Conservation (phyloP, 2,888 invertebrate species). For the Sarcophaga carnaria region DNA sequence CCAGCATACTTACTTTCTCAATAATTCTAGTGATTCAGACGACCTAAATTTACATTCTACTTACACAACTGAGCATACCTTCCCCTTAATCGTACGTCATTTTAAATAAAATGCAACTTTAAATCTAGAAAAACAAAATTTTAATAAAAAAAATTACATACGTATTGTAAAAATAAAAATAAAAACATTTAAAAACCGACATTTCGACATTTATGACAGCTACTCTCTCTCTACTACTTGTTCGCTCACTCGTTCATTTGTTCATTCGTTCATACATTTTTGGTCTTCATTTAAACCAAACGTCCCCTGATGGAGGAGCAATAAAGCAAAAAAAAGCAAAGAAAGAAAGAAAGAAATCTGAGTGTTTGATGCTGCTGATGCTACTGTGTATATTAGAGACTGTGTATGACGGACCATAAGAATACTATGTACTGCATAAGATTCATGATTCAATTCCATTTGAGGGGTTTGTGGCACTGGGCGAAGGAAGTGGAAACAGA, state of each 20-base stretch:
- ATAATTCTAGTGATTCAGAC: too few relatives aligned
- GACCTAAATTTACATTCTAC: neutral
- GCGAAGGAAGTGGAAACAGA: conserved; percentile 52
- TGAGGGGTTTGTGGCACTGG: neutral
- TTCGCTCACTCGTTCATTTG: neutral
- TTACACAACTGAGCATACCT: neutral
- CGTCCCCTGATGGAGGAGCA: conserved; percentile 20
- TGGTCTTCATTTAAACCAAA: conserved; percentile 9
- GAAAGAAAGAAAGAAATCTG: too few relatives aligned
- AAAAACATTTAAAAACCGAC: conserved; percentile 54
- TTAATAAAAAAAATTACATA: conserved; percentile 13
- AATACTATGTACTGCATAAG: neutral
- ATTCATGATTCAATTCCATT: neutral
- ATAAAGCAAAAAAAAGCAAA: conserved; percentile 15
- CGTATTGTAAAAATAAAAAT: neutral
- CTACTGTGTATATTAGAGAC: neutral
- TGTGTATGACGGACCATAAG: neutral
- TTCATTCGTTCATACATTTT: neutral
- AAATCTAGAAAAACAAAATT: conserved; percentile 45
- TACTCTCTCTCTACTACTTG: conserved; percentile 20
- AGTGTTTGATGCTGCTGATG: conserved; percentile 11
- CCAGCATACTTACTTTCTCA: too few relatives aligned
- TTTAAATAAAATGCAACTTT: conserved; percentile 55
- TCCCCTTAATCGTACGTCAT: neutral
- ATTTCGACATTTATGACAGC: conserved; percentile 67